A percentile compares a stretch with the other conserved stretches of the same genome.
Conservation (phyloP, 23 tunicate genomes). For the Halocynthia aurantium region DNA sequence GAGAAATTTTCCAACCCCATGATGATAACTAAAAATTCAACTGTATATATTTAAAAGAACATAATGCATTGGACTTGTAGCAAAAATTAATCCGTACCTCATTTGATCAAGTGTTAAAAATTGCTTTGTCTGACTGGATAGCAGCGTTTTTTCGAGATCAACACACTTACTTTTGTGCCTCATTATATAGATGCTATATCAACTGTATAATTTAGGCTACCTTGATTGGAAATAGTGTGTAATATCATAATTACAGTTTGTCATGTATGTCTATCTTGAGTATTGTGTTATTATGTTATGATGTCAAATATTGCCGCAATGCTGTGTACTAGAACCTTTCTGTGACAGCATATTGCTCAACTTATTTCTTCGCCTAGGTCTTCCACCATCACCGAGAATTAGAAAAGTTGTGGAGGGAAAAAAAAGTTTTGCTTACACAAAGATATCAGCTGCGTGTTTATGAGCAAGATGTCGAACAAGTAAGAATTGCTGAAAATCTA, state of each 20-base stretch:
- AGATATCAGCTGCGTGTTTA: constrained; percentile 86
- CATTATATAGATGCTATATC: too few relatives aligned
- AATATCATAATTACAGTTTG: not conserved
- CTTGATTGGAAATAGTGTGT: not conserved
- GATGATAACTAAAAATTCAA: too few relatives aligned
- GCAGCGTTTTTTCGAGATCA: too few relatives aligned
- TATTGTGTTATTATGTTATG: not conserved
- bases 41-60: too few relatives aligned
- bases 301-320: not conserved
- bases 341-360: not conserved
- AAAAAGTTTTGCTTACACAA: constrained; percentile 63
- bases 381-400: constrained; percentile 89
- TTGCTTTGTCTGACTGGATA: too few relatives aligned
- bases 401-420: constrained; percentile 84
- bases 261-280: not conserved
- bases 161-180: too few relatives aligned
- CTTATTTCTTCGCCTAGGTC: constrained; percentile 20
- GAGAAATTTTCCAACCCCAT: too few relatives aligned
- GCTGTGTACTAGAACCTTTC: not conserved
- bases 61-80: too few relatives aligned
- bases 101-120: too few relatives aligned
- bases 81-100: too few relatives aligned
- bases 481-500: not conserved
- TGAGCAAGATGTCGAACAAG: constrained; percentile 94
- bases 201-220: too few relatives aligned